Conservation (phyloP, 2,113 vertebrate species). For the Epinephelus cyanopodus region DNA sequence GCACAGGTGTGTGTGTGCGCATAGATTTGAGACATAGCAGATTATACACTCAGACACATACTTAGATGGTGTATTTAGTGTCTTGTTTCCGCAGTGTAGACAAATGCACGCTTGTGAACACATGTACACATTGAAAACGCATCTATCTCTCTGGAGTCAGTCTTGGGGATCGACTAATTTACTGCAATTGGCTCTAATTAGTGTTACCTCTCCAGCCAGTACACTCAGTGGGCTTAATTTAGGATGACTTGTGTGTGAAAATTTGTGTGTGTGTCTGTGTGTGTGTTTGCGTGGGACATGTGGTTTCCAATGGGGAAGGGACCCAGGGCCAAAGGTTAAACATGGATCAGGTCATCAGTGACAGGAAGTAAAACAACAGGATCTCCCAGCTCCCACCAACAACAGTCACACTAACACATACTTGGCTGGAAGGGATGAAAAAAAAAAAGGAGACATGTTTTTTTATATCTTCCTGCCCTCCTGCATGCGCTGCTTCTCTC, state of each 20-base stretch:
- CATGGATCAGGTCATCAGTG: slow-evolving; percentile 81
- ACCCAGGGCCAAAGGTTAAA: slow-evolving; percentile 79
- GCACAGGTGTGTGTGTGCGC: slow-evolving; percentile 28
- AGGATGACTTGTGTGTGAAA: slow-evolving; percentile 64
- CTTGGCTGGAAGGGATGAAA: slow-evolving; percentile 15
- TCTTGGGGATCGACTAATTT: slow-evolving; percentile 72
- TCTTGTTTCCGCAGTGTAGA: slow-evolving; percentile 40
- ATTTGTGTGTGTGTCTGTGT: slow-evolving; percentile 15
- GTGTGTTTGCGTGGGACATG: slow-evolving; percentile 50
- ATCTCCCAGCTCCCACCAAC: slow-evolving; percentile 67
- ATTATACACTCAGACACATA: slow-evolving; percentile 51
- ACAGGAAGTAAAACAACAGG: slow-evolving; percentile 78
- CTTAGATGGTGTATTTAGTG: slow-evolving; percentile 54
- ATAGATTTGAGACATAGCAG: slow-evolving; percentile 30
- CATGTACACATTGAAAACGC: slow-evolving; percentile 52
- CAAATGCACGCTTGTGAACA: slow-evolving; percentile 53
- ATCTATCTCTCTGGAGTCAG: slow-evolving; percentile 56
- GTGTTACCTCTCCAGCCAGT: slow-evolving; percentile 75
- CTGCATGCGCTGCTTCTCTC: slow-evolving; percentile 9
- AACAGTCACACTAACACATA: slow-evolving; percentile 38
- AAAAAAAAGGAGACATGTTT: neutral
- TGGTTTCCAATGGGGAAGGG: slow-evolving; percentile 58
- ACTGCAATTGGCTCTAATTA: slow-evolving; percentile 78
- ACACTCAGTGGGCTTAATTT: slow-evolving; percentile 65
- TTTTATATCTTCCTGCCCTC: slow-evolving; percentile 35